A percentile compares a stretch with the other conserved stretches of the same genome.
These are phyloP conservation scores for Hemithea aestivaria DNA, from an alignment of 2,888 invertebrate genomes.

Conservation along the genomic window DNA sequence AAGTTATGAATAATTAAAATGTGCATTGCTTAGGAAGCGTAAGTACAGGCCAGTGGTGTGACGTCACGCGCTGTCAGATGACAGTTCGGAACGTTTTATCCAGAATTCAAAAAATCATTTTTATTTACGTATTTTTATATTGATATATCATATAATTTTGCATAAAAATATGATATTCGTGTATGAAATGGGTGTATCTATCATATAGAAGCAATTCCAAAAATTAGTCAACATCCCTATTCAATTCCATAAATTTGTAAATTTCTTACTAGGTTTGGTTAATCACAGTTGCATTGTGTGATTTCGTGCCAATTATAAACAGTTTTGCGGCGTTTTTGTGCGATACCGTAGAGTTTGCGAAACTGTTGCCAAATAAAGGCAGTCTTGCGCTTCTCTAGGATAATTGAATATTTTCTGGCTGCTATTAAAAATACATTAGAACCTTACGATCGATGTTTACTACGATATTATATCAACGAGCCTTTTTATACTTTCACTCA, in stretches of 20 bases:
- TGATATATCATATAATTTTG: too few relatives aligned
- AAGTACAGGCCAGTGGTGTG: too few relatives aligned
- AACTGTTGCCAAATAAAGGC: slow-evolving; percentile 30
- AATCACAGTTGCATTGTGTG: slow-evolving; percentile 23
- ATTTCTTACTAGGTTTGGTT: slow-evolving; percentile 7
- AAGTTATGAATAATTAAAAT: too few relatives aligned
- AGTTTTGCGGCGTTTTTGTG: slow-evolving; percentile 31
- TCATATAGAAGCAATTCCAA: too few relatives aligned
- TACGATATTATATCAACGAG: slow-evolving; percentile 20
- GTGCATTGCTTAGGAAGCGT: too few relatives aligned
- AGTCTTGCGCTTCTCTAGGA: slow-evolving; percentile 26
- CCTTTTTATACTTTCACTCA: slow-evolving; percentile 13
- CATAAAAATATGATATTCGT: too few relatives aligned
- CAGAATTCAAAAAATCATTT: too few relatives aligned
- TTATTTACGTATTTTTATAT: too few relatives aligned
- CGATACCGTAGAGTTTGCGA: slow-evolving; percentile 19
- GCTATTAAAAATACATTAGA: slow-evolving; percentile 49
- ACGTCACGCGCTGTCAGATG: too few relatives aligned
- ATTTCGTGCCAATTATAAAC: slow-evolving; percentile 35
- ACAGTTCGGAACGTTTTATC: too few relatives aligned
- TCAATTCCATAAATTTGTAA: background rate
- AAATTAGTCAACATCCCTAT: too few relatives aligned
- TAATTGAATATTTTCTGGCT: slow-evolving; percentile 39
- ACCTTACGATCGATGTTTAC: slow-evolving; percentile 29
- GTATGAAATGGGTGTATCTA: too few relatives aligned